Percentiles rank a stretch among this genome's conserved stretches.
These are phyloP conservation scores for Saturnia japonica DNA, from an alignment of 2,888 invertebrate species.

Conservation along the genomic window DNA sequence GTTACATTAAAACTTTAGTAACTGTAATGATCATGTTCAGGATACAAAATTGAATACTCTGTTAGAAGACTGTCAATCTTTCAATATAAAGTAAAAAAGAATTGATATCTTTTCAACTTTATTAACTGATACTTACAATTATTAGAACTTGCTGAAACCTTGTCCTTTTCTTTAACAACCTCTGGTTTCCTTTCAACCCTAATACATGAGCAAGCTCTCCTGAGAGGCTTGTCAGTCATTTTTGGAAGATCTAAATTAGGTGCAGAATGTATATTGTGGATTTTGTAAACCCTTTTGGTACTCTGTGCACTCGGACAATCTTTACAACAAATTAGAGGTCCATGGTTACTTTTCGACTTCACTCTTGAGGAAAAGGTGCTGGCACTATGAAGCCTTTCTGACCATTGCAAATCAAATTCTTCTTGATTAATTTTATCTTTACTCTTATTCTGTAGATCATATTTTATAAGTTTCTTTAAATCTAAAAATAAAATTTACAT, in stretches of 20 bases:
- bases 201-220: constrained; percentile 67
- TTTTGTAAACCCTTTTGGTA: constrained; percentile 24
- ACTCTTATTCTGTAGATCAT: constrained; percentile 75
- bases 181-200: constrained; percentile 58
- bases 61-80: too few relatives aligned
- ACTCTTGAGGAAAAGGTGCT: constrained; percentile 73
- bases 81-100: too few relatives aligned
- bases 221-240: constrained; percentile 46
- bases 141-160: constrained; percentile 36
- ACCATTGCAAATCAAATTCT: constrained; percentile 46
- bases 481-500: constrained; percentile 69
- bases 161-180: constrained; percentile 42
- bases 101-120: too few relatives aligned
- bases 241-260: constrained; percentile 53
- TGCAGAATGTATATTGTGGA: constrained; percentile 58
- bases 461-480: constrained; percentile 85
- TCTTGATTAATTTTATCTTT: constrained; percentile 45
- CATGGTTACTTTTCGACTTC: constrained; percentile 55
- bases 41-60: too few relatives aligned
- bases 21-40: too few relatives aligned
- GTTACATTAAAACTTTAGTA: too few relatives aligned
- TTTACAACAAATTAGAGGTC: constrained; percentile 49
- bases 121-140: constrained; percentile 59
- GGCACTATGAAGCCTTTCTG: constrained; percentile 72
- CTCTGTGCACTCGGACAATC: constrained; percentile 45